phyloP scores from a whole-genome alignment of 2,888 invertebrate species.

The Spodoptera littoralis region DNA sequence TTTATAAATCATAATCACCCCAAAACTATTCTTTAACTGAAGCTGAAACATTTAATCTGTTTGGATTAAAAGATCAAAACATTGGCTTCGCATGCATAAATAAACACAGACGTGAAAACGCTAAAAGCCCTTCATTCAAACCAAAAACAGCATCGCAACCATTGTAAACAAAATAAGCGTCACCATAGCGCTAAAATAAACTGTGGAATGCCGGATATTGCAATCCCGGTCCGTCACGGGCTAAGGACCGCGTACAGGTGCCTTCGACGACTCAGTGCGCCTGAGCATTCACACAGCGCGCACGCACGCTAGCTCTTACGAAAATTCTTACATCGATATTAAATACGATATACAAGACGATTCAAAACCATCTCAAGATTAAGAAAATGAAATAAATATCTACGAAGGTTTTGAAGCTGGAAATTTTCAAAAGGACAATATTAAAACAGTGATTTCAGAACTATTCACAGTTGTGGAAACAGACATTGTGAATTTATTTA shows the following conservation, averaged over 20 bases:
- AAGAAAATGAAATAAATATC: background rate
- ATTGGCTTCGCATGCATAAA: slow-evolving; percentile 23
- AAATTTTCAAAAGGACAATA: slow-evolving; percentile 1
- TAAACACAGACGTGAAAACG: slow-evolving; percentile 36
- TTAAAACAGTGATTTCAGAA: slow-evolving; percentile 3
- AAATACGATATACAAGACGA: slow-evolving; percentile 64
- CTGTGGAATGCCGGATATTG: slow-evolving; percentile 87
- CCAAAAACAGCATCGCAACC: slow-evolving; percentile 68
- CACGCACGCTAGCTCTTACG: slow-evolving; percentile 57
- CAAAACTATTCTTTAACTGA: background rate
- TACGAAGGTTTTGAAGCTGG: slow-evolving; percentile 9
- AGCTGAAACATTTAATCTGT: background rate
- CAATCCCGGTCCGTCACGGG: slow-evolving; percentile 68
- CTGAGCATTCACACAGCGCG: slow-evolving; percentile 55
- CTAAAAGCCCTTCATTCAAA: slow-evolving; percentile 59
- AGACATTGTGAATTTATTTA: slow-evolving; percentile 10
- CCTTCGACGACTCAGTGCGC: slow-evolving; percentile 61
- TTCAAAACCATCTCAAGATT: slow-evolving; percentile 18
- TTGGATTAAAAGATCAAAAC: slow-evolving; percentile 11
- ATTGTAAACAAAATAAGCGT: slow-evolving; percentile 84
- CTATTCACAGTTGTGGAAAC: slow-evolving; percentile 2
- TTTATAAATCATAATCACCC: background rate
- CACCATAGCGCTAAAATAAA: slow-evolving; percentile 78
- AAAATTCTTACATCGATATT: slow-evolving; percentile 67
- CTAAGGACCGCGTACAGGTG: slow-evolving; percentile 65